A percentile compares a stretch with the other conserved stretches of the same genome.
Evolutionary conservation across 2,888 invertebrate genomes (phyloP).

Genomic region (Pharmacophagus antenor): DNA sequence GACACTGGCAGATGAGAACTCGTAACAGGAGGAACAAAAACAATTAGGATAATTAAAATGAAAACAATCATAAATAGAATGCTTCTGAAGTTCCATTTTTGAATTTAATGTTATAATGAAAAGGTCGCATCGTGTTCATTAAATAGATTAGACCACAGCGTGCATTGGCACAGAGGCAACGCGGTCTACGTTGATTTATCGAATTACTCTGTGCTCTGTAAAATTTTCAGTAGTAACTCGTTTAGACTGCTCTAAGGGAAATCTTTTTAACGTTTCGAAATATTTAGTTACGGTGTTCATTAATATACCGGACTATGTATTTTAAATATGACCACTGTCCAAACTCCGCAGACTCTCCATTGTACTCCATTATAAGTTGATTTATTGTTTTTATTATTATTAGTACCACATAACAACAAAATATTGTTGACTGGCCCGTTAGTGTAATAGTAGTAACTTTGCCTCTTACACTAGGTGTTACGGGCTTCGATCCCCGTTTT

Average conservation of each 20-base stretch:
- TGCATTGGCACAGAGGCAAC: constrained; percentile 2
- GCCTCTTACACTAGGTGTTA: no score
- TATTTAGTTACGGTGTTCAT: background rate
- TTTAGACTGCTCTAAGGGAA: constrained; percentile 15
- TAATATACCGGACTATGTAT: no score
- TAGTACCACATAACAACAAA: no score
- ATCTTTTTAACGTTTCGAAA: constrained; percentile 10
- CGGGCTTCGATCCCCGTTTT: no score
- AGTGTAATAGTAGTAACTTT: no score
- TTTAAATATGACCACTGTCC: no score
- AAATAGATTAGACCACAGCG: constrained; percentile 16
- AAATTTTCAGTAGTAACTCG: constrained; percentile 25
- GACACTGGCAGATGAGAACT: no score
- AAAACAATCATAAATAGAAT: background rate
- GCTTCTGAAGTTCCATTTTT: background rate
- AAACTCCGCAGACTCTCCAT: no score
- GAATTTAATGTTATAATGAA: background rate
- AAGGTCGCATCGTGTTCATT: background rate
- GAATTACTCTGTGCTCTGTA: constrained; percentile 21
- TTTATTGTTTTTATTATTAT: no score
- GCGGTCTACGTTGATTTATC: constrained; percentile 11
- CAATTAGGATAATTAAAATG: background rate
- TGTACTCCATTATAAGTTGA: no score
- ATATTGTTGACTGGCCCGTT: no score
- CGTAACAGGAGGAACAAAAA: background rate